Base-by-base conservation (phyloP, 2,113 vertebrate species). In the Paradoxurus hermaphroditus region DNA sequence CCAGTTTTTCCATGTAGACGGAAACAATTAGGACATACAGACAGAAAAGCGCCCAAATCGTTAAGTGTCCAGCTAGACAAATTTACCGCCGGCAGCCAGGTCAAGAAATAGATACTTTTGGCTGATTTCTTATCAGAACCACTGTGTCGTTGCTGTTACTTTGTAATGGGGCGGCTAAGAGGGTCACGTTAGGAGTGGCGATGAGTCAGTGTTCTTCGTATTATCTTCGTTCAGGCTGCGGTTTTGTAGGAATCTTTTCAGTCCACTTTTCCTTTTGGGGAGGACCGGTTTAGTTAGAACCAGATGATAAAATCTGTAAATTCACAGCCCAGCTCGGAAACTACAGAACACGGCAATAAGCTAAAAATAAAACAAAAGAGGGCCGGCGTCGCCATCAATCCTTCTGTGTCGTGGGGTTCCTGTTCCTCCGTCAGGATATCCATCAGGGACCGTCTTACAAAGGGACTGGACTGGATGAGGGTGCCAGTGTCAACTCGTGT, bases 191-290 rank as follows among this genome's bases (percentile, higher is more conserved):
- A 78, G 34, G 59, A 89, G 41, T 70, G 79, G 56, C 94, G 27
- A 44, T 85, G 4, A 79, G 27, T 44, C 2, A 21, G 15, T 70
- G 39, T 73, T 81, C 63, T 93, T 86, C 21, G 53, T 70, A 87
- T 44, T 51, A 79, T 95, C 87, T 89, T 91, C 67, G 63, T 70
- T 85, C 23, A 49, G n/a, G 9, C 81, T 92, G 85, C 86, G 88
- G 75, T 95, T 95, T 72, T 51, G 51, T 86, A 83, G 85, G 68
- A 95, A 90, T 83, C 31, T 86, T 94, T 94, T 83, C 44, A 96
- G 95, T 85, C 23, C 73, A 96, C 62, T 93, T 96, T 95, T 96
- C 89, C 86, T 91, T 84, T 87, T 90, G 53, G 15, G 53, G 68
- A 95, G 25, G 39, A 86, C 34, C 89, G 41, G 41, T 85, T 94